Base-by-base conservation (phyloP, 2,113 vertebrate species). In the Myotis brandtii region DNA sequence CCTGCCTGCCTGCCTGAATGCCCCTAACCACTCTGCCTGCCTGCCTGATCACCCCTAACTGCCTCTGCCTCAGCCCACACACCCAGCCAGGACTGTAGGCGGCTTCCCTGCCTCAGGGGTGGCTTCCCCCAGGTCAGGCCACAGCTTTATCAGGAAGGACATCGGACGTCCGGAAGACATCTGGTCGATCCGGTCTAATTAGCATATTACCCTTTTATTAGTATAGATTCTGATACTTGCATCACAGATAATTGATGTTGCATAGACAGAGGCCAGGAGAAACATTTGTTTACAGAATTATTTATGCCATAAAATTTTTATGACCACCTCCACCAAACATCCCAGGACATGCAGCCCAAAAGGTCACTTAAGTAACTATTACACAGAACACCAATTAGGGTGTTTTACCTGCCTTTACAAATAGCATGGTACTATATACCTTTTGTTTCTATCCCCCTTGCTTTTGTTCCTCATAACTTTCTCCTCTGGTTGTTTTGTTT, bases 401-500 rank as follows among this genome's bases (percentile, higher is more conserved):
- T 5, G 2, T 83, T 91, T 86, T 48, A 40, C 18, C 72, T 72
- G 18, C 37, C n/a, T 95, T 93, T 64, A 66, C 32, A 76, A 69
- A 77, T 25, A 92, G 30, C 11, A 34, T 34, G 64, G 46, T 40
- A 54, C 32, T 54, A 48, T 25, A 1, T 40, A 4, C 34, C 12
- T 5, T 5, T 32, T 64, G 11, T 69, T 46, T 40, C 72, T 66
- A 18, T 52, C 27, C 90, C n/a, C 80, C 43, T 50, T 20, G n/a
- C 34, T 95, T 95, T 56, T 86, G 9, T 8, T 91, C 83, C 89
- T 89, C 80, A 27, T 79, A 86, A 50, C 37, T 92, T 95, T 89
- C 52, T 85, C 89, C 96, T 97, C 77, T 80, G 77, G 95, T 89
- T 96, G 91, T 97, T 97, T 95, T 76, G 23, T 96, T 85, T 95